Evolutionary conservation across 1,140 invertebrate species (phyloP), one percentile per base, ranked within the genome.

Genomic region (Drosophila azteca): DNA sequence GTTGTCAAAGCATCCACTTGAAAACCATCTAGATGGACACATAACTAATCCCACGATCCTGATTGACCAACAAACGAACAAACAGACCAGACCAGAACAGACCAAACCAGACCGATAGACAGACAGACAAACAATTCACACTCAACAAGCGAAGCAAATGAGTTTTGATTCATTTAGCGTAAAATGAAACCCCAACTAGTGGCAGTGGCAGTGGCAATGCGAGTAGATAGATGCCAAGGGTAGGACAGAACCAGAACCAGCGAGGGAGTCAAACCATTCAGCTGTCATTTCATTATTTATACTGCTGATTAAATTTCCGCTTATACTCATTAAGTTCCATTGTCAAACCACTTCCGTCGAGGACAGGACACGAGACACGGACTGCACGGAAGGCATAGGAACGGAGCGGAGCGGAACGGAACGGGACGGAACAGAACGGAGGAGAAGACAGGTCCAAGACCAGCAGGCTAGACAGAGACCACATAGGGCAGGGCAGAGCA

Each of bases 301-400:
- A 88, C 83, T 87, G 83, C 83, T 87, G 82, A 87, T 87, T 87
- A 87, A 87, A 87, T 87, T 87, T 87, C 82, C 82, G 82, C 83
- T 87, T 88, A 87, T 87, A 82, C 82, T 87, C 79, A 88, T 87
- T 87, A 87, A 87, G 83, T 88, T 87, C 70, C 79, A 88, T 87
- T 87, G 79, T 88, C 70, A 72, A 88, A 87, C 82, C 83, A 82
- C 82, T 83, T 82, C 82, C 82, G 74, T 59, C 68, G 70, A 48
- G 59, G 60, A 11, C 9, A 17, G 13, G 17, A 29, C 17, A 54
- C 11, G 4, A 17, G 46, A 35, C 15, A 11, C 17, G 17, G 29
- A 15, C 15, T 39, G 11, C 9, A 39, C 35, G 35, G 35, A 39
- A 11, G 9, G 31, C 31, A 35, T 20, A 20, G 24, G 24, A 5